Evolutionary conservation across 1,140 invertebrate genomes (phyloP).

Genomic region (Rhagoletis pomonella): DNA sequence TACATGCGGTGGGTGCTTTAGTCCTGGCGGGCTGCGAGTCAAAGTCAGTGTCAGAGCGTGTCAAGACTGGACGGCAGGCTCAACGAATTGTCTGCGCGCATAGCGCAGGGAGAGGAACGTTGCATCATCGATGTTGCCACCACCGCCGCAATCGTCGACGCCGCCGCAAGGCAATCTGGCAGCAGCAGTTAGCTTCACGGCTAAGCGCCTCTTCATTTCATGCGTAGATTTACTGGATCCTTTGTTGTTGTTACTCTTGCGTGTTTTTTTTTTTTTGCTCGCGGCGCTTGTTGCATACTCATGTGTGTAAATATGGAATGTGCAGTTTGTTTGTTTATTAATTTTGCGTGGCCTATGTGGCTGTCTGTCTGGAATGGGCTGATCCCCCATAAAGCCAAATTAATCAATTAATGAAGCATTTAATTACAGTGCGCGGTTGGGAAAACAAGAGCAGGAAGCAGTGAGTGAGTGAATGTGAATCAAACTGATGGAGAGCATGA

Average conservation of each 20-base stretch:
- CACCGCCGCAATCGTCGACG: not conserved
- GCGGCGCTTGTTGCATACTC: conserved; percentile 2
- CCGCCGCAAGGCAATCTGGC: not conserved
- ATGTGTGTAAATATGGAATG: not conserved
- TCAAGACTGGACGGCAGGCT: not conserved
- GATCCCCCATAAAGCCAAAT: conserved; percentile 51
- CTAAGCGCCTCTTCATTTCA: conserved; percentile 45
- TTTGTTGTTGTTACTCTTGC: conserved; percentile 15
- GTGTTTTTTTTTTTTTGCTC: not conserved
- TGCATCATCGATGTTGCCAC: not conserved
- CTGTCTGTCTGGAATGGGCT: conserved; percentile 41
- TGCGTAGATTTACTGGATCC: conserved; percentile 24
- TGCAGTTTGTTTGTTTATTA: conserved; percentile 36
- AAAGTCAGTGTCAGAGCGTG: conserved; percentile 31
- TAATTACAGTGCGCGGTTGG: conserved; percentile 20
- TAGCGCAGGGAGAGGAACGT: not conserved
- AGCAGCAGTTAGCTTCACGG: conserved; percentile 22
- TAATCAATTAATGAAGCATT: conserved; percentile 51
- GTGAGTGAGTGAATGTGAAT: no score
- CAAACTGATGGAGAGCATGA: no score
- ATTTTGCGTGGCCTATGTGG: conserved; percentile 14
- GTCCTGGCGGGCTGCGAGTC: conserved; percentile 43
- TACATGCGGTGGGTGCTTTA: not conserved
- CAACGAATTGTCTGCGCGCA: not conserved
- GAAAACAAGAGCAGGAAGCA: not conserved